Conservation (phyloP, 2,797 vertebrate species). For the Myotis findleyi region DNA sequence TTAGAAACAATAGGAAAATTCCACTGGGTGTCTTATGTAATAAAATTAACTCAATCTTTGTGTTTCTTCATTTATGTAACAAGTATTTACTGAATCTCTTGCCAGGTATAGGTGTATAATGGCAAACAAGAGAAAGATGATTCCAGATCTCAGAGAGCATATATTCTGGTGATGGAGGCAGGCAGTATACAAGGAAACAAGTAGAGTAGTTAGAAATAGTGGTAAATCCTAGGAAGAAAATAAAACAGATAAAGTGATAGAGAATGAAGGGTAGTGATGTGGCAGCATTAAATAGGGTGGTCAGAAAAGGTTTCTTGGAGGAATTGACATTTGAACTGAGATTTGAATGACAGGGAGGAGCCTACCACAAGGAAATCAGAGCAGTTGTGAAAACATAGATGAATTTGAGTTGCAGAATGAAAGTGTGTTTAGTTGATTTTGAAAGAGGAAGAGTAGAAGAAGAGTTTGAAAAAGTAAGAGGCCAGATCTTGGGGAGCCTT, state of each 20-base stretch:
- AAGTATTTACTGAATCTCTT: conserved; percentile 25
- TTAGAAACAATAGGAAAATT: conserved; percentile 31
- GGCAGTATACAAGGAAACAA: not conserved
- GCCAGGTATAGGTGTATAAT: not conserved
- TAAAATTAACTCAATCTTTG: not conserved
- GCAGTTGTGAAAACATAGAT: not conserved
- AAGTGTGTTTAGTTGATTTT: not conserved
- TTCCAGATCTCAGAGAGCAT: not conserved
- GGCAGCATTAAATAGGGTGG: not conserved
- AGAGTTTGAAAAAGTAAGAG: conserved; percentile 37
- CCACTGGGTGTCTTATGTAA: not conserved
- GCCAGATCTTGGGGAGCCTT: not conserved
- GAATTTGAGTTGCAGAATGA: not conserved
- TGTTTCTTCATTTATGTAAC: conserved; percentile 36
- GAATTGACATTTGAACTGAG: conserved; percentile 22
- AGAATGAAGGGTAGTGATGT: not conserved
- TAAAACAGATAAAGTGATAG: not conserved
- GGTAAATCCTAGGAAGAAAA: not conserved
- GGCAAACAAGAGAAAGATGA: not conserved
- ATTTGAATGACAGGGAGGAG: not conserved
- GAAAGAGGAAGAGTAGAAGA: not conserved
- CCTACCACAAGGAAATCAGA: not conserved
- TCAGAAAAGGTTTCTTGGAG: conserved; percentile 22
- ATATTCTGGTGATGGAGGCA: not conserved
- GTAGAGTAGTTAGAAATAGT: not conserved